Base-by-base conservation (phyloP, 2,888 invertebrate species). In the Drosophila eohydei region DNA sequence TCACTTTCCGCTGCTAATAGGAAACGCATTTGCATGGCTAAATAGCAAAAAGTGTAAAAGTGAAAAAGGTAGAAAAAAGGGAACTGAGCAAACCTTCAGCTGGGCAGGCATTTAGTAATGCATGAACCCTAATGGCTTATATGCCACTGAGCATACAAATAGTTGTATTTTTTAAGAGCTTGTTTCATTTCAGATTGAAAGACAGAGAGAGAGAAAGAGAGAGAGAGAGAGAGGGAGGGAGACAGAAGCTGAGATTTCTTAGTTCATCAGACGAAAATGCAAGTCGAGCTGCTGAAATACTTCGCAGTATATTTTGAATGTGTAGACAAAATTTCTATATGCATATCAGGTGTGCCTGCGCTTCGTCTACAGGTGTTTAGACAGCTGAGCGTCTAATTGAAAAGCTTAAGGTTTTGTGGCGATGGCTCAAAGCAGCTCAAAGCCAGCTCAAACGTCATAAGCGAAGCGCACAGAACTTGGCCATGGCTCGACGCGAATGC, bases 401-500 rank as follows among this genome's bases (percentile, higher is more conserved):
- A 36, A 58, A 54, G 63, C 59, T 34, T 74, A 63, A 54, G 61
- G 14, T 54, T 54, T 28, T 52, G 30, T 28, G 60, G 21, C 56
- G 38, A 8, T 34, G 41, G 43, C 41, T 63, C 46, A 32, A 43
- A 48, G 48, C 41, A 52, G 21, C 21, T 21, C 21, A 43, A 43
- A 59, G 36, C 50, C 77, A 56, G 71, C 71, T 71, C 44, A 58
- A 76, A 44, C 30, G 46, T n/a, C 34, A 64, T 59, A 77, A 56
- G 72, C 64, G 58, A 50, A 38, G 55, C 38, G 34, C 14, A 30
- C 44, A 36, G 32, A 36, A 38, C 65, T 60, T 64, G 60, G 36
- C 54, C 62, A 67, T 62, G 58, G 61, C 52, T 72, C 38, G 46
- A 66, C 9, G 11, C 28, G 38, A n/a, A 3, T n/a, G 40, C 54